These are phyloP conservation scores for Microtus montanus DNA, from an alignment of 2,113 vertebrate species.

Conservation along the genomic window DNA sequence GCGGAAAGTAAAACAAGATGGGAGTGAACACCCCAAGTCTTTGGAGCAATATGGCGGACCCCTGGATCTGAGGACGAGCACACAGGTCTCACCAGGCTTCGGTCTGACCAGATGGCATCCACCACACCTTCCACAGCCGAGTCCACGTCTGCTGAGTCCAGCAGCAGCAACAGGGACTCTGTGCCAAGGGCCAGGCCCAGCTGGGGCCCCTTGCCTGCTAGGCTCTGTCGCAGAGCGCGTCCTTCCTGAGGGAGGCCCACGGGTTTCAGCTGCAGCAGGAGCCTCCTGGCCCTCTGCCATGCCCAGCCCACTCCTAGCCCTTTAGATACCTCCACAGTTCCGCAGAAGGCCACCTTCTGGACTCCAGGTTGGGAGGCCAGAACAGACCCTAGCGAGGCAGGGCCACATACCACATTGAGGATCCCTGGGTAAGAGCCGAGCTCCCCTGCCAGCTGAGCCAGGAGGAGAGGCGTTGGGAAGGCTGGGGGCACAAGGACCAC, in stretches of 20 bases:
- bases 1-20: neutral
- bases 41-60: accelerated
- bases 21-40: neutral
- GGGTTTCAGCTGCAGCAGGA: neutral
- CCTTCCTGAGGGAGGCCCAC: constrained; percentile 72
- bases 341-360: constrained; percentile 81
- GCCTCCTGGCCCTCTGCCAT: accelerated
- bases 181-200: constrained; percentile 81
- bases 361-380: constrained; percentile 75
- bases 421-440: constrained; percentile 78
- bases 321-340: constrained; percentile 77
- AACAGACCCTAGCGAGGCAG: constrained; percentile 57
- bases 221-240: constrained; percentile 68
- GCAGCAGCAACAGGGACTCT: constrained; percentile 80
- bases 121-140: constrained; percentile 79
- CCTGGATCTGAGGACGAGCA: accelerated
- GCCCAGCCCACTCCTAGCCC: neutral
- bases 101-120: constrained; percentile 83
- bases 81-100: constrained; percentile 68
- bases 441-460: constrained; percentile 83
- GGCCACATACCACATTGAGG: constrained; percentile 81
- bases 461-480: constrained; percentile 77
- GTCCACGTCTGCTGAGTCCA: constrained; percentile 79
- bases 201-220: constrained; percentile 72
- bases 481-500: constrained; percentile 73